Percentiles rank a stretch among this genome's conserved stretches.
These are phyloP conservation scores for Chiropotes sagulatus DNA, from an alignment of 2,797 vertebrate species.

Conservation along the genomic window DNA sequence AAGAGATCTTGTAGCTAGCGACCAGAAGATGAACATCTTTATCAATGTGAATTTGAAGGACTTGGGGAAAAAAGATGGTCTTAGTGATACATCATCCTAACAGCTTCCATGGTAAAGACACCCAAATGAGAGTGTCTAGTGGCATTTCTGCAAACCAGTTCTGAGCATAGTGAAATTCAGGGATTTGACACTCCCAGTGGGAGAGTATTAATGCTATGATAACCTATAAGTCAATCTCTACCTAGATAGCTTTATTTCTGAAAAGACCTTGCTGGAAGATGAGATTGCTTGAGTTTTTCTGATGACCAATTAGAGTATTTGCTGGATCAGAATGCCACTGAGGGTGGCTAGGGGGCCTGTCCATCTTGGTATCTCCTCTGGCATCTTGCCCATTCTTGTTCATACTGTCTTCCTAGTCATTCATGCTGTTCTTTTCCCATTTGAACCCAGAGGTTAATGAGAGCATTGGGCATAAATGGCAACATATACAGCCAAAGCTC, in stretches of 20 bases:
- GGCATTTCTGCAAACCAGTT: constrained; percentile 79
- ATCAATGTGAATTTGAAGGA: neutral
- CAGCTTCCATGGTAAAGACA: constrained; percentile 80
- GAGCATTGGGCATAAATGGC: constrained; percentile 59
- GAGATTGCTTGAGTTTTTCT: constrained; percentile 81
- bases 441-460: constrained; percentile 59
- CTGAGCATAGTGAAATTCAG: constrained; percentile 79
- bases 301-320: constrained; percentile 80
- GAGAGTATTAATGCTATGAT: constrained; percentile 75
- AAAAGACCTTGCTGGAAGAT: constrained; percentile 81
- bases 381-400: constrained; percentile 79
- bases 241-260: constrained; percentile 83
- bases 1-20: constrained; percentile 70
- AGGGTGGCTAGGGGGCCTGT: constrained; percentile 77
- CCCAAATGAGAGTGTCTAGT: constrained; percentile 79
- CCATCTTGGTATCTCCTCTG: constrained; percentile 73
- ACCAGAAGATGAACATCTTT: constrained; percentile 38
- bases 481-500: constrained; percentile 78
- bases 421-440: constrained; percentile 65
- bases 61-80: neutral
- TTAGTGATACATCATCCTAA: constrained; percentile 82
- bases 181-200: constrained; percentile 70
- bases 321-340: constrained; percentile 80
- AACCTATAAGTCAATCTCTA: constrained; percentile 79
- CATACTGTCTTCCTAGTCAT: constrained; percentile 76